Percentiles rank a stretch among this genome's conserved stretches.
Evolutionary conservation across 1,140 invertebrate genomes (phyloP).

Genomic region (Bradynema listronoti): DNA sequence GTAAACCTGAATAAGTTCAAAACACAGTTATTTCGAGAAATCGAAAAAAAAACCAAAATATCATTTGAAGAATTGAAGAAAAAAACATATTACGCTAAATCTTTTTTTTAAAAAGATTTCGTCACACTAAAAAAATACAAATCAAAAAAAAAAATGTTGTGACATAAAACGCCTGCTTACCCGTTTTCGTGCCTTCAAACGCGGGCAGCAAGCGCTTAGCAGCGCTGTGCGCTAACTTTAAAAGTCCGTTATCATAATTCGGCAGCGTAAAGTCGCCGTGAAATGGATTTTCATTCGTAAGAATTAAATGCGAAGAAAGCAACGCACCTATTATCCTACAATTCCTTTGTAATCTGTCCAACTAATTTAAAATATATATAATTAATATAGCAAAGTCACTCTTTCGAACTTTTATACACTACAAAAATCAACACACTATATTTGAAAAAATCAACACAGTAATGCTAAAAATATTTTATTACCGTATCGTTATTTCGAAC

Average conservation of each 20-base stretch:
- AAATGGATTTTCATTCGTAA: slow-evolving; percentile 63
- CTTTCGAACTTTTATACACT: too few species aligned
- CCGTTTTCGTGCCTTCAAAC: slow-evolving; percentile 64
- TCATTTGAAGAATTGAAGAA: too few species aligned
- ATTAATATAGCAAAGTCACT: too few species aligned
- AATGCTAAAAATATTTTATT: slow-evolving; percentile 24
- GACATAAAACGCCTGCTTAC: too few species aligned
- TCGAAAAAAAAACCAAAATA: too few species aligned
- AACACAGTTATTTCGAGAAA: too few species aligned
- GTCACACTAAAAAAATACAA: too few species aligned
- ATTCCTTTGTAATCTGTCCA: not conserved
- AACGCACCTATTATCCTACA: slow-evolving; percentile 65
- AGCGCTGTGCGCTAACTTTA: slow-evolving; percentile 66
- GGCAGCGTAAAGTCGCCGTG: slow-evolving; percentile 64
- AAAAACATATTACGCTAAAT: too few species aligned
- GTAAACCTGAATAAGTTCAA: slow-evolving; percentile 64
- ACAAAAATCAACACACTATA: slow-evolving; percentile 4
- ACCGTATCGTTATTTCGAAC: slow-evolving; percentile 69
- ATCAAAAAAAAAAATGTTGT: too few species aligned
- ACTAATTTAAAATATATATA: slow-evolving; percentile 10
- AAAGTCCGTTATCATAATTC: slow-evolving; percentile 65
- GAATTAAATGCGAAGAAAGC: slow-evolving; percentile 68
- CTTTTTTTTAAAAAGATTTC: too few species aligned
- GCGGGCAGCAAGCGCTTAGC: slow-evolving; percentile 65
- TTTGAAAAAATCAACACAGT: slow-evolving; percentile 6